These are phyloP conservation scores for Drosophila tani DNA, from an alignment of 1,140 invertebrate genomes.

Conservation along the genomic window DNA sequence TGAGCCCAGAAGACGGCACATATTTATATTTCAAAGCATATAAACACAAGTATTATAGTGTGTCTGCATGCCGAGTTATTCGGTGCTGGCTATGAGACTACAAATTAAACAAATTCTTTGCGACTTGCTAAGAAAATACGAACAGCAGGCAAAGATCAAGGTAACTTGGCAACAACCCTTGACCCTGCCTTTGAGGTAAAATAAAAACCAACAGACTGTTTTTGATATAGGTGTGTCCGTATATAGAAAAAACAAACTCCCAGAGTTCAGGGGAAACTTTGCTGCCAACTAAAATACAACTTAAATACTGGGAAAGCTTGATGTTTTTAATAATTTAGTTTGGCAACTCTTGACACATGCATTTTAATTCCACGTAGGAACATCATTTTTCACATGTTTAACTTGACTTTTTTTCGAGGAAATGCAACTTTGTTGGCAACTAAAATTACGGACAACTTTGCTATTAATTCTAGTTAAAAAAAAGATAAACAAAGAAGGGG, in stretches of 20 bases:
- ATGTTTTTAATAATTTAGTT: not conserved
- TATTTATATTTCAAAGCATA: conserved; percentile 52
- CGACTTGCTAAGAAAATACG: conserved; percentile 15
- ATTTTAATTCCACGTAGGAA: not conserved
- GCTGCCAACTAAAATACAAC: not conserved
- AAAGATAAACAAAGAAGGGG: no score
- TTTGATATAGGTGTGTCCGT: not conserved
- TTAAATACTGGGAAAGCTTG: not conserved
- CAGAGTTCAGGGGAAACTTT: not conserved
- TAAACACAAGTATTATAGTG: conserved; percentile 56
- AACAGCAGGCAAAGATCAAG: conserved; percentile 31
- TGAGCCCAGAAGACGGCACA: conserved; percentile 55
- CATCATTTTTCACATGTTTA: no score
- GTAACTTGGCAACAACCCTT: conserved; percentile 20
- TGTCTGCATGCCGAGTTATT: conserved; percentile 35
- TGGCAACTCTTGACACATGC: not conserved
- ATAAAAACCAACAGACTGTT: not conserved
- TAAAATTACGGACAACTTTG: no score
- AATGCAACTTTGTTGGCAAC: no score
- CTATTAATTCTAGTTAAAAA: no score
- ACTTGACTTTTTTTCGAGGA: no score
- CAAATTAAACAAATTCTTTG: conserved; percentile 51
- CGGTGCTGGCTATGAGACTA: conserved; percentile 36
- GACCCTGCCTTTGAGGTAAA: conserved; percentile 15
- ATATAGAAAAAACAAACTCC: not conserved